Conservation (phyloP, 92 coral and sea anemone genomes). For the Porites rus region DNA sequence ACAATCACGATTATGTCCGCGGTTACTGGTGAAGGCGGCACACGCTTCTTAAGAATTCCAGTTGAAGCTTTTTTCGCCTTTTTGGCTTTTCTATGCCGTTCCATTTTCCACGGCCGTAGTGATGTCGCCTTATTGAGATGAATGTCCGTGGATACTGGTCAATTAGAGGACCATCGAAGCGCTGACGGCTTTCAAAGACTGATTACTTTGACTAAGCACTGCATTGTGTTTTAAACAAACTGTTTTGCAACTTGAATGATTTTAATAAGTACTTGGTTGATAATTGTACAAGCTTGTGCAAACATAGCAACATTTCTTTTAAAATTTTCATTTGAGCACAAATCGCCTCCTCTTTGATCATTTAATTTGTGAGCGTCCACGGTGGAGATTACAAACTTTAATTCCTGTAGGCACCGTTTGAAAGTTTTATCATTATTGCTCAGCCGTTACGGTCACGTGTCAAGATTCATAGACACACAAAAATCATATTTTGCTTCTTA, state of each 20-base stretch:
- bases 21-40: background rate
- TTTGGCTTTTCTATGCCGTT: constrained; percentile 17
- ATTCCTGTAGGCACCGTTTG: too few species aligned
- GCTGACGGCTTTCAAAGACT: constrained; percentile 25
- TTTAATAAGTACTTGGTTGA: constrained; percentile 2
- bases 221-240: constrained; percentile 46
- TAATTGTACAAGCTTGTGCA: constrained; percentile 2
- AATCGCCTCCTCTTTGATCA: background rate
- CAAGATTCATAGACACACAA: too few species aligned
- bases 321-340: background rate
- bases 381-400: too few species aligned
- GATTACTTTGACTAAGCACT: constrained; percentile 1
- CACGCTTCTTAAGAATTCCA: constrained; percentile 30
- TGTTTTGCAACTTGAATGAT: constrained; percentile 8
- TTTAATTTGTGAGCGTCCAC: background rate
- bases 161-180: constrained; percentile 3
- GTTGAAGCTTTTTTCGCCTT: constrained; percentile 6
- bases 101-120: constrained; percentile 13
- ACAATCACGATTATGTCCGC: constrained; percentile 16
- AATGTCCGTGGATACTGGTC: background rate
- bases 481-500: too few species aligned
- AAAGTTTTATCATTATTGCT: too few species aligned
- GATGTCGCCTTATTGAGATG: background rate
- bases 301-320: background rate
- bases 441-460: too few species aligned